These are phyloP conservation scores for Cheiracanthium punctorium DNA, from an alignment of 2,888 invertebrate genomes.

Conservation along the genomic window DNA sequence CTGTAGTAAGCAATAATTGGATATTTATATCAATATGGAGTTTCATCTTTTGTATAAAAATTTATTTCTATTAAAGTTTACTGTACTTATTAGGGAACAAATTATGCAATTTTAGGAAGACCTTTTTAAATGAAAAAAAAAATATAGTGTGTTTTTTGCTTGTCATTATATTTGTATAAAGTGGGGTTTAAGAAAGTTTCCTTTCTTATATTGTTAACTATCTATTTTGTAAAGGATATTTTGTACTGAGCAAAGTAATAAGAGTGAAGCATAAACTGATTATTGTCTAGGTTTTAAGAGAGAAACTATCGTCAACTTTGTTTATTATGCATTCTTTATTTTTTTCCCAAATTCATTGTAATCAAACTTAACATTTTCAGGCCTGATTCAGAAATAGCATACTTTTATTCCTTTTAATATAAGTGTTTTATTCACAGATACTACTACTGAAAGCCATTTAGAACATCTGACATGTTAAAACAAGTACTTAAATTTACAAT, in stretches of 20 bases:
- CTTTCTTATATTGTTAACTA: background rate
- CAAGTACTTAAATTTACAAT: too few species aligned
- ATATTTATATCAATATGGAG: background rate
- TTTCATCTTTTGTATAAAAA: background rate
- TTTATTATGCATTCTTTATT: too few species aligned
- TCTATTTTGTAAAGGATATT: background rate
- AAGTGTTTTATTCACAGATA: too few species aligned
- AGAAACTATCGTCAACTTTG: too few species aligned
- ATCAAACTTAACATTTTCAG: too few species aligned
- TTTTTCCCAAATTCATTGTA: too few species aligned
- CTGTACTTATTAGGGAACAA: background rate
- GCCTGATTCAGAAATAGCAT: too few species aligned
- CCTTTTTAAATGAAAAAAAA: constrained; percentile 36
- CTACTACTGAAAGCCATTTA: too few species aligned
- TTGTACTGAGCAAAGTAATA: background rate
- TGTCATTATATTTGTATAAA: background rate
- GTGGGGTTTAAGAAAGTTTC: background rate
- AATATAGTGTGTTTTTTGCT: constrained; percentile 18
- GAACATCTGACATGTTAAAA: too few species aligned
- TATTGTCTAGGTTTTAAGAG: too few species aligned
- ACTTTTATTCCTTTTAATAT: too few species aligned
- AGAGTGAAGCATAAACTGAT: background rate
- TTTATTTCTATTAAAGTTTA: background rate
- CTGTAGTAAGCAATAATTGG: background rate
- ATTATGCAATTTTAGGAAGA: constrained; percentile 24